Conservation (phyloP, 2,113 vertebrate genomes). For the Ammodytes marinus region DNA sequence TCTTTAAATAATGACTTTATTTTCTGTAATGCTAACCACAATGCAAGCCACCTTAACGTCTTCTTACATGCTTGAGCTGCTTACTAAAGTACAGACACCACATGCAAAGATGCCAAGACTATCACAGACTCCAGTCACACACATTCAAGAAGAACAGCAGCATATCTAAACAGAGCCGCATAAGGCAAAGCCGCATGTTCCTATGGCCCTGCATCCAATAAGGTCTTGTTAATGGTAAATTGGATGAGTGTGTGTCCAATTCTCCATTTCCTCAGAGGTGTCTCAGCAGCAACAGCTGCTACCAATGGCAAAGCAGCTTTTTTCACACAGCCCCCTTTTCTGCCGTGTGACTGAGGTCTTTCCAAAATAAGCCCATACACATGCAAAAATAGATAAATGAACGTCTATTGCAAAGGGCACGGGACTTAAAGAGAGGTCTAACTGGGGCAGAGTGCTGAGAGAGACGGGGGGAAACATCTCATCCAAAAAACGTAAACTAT, state of each 20-base stretch:
- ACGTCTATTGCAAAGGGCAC: conserved; percentile 80
- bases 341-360: conserved; percentile 74
- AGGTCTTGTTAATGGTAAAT: conserved; percentile 88
- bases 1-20: neutral
- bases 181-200: conserved; percentile 78
- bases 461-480: conserved; percentile 57
- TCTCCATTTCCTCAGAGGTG: conserved; percentile 85
- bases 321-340: conserved; percentile 77
- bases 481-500: conserved; percentile 65
- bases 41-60: conserved; percentile 4
- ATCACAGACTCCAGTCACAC: conserved; percentile 37
- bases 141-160: conserved; percentile 27
- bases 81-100: neutral
- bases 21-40: neutral
- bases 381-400: conserved; percentile 82
- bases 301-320: conserved; percentile 77
- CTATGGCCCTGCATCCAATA: conserved; percentile 85
- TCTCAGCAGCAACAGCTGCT: conserved; percentile 86
- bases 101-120: conserved; percentile 43
- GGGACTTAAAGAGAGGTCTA: conserved; percentile 70
- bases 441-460: conserved; percentile 57
- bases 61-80: conserved; percentile 28
- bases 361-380: conserved; percentile 81
- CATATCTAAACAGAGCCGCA: conserved; percentile 72
- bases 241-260: conserved; percentile 87